A percentile compares a stretch with the other conserved stretches of the same genome.
Evolutionary conservation across 1,140 invertebrate species (phyloP).

Genomic region (Scylla paramamosain): DNA sequence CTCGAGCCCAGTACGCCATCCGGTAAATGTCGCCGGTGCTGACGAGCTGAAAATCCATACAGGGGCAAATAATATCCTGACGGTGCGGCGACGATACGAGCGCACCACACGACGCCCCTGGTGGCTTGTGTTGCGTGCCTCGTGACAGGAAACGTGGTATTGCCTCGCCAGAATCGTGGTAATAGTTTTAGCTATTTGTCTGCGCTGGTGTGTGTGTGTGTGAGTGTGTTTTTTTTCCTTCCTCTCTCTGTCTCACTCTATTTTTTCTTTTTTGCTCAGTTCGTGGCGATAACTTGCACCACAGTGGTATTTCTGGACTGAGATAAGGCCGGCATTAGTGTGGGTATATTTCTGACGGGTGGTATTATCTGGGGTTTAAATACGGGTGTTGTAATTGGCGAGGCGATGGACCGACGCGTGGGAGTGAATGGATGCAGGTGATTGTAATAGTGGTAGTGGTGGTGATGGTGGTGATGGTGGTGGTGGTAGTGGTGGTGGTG

Average conservation of each 20-base stretch:
- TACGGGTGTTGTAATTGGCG: no score
- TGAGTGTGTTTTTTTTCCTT: no score
- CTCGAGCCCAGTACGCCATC: background rate
- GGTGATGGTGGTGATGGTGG: background rate
- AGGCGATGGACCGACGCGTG: no score
- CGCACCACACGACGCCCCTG: background rate
- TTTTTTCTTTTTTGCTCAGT: no score
- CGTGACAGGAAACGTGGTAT: no score
- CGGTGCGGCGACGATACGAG: background rate
- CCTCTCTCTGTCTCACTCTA: no score
- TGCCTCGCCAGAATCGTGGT: no score
- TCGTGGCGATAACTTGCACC: no score
- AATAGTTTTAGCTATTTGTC: no score
- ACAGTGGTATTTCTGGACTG: no score
- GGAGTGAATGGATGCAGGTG: background rate
- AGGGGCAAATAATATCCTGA: background rate
- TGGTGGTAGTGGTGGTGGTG: background rate
- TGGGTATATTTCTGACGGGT: background rate
- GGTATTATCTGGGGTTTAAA: background rate
- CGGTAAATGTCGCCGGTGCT: background rate
- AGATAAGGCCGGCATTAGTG: background rate
- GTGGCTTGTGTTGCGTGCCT: background rate
- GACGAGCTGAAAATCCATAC: constrained; percentile 2
- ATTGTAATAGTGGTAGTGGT: background rate
- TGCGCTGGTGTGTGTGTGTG: no score